phyloP scores from a whole-genome alignment of 1,140 invertebrate species.

The Drosophila parabipectinata region DNA sequence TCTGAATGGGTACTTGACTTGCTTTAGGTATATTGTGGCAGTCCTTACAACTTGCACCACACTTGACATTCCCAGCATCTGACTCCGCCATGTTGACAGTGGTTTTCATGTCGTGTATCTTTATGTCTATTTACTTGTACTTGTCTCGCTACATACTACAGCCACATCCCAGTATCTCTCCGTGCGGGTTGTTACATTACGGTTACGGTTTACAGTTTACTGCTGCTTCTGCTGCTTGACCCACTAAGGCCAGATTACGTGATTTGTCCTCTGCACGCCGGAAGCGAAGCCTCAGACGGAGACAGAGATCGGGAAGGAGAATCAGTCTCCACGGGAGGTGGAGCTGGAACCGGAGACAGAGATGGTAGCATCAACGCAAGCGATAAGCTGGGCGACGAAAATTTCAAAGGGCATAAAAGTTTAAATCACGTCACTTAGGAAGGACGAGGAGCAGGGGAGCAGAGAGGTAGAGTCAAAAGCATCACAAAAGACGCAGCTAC shows the following conservation, averaged over 20 bases:
- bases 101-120: conserved; percentile 54
- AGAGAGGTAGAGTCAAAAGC: conserved; percentile 2
- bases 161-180: conserved; percentile 28
- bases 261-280: conserved; percentile 56
- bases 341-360: neutral
- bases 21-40: conserved; percentile 20
- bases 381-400: conserved; percentile 42
- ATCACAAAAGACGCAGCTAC: conserved; percentile 50
- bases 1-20: conserved; percentile 15
- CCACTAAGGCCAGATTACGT: conserved; percentile 69
- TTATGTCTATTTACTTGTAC: conserved; percentile 51
- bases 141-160: conserved; percentile 11
- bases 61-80: conserved; percentile 34
- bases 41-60: conserved; percentile 25
- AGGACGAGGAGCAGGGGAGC: conserved; percentile 1
- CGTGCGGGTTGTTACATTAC: conserved; percentile 34
- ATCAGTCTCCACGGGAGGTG: neutral
- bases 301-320: conserved; percentile 6
- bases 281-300: conserved; percentile 39
- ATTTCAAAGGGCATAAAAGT: conserved; percentile 75
- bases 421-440: conserved; percentile 77
- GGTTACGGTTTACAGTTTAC: conserved; percentile 49
- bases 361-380: conserved; percentile 33
- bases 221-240: conserved; percentile 57
- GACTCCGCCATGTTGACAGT: conserved; percentile 33